Percentiles rank a stretch among this genome's conserved stretches.
These are phyloP conservation scores for Neoascia interrupta DNA, from an alignment of 2,888 invertebrate species.

Conservation along the genomic window DNA sequence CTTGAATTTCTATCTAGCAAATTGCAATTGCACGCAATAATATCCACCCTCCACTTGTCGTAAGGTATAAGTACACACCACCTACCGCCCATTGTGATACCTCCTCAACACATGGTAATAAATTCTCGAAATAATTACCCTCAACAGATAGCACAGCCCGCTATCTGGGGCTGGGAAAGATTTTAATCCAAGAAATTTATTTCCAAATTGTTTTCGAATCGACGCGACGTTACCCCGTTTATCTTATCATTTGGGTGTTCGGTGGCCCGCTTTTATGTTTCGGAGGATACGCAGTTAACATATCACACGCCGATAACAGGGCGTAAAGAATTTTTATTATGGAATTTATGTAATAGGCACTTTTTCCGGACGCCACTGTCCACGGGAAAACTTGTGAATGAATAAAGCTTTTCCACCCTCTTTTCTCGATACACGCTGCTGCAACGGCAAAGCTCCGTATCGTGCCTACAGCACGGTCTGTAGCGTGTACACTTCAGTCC, in stretches of 20 bases:
- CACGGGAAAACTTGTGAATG: constrained; percentile 50
- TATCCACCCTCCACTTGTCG: no score
- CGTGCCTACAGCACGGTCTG: constrained; percentile 34
- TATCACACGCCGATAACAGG: not conserved
- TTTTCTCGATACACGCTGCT: constrained; percentile 31
- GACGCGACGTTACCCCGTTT: constrained; percentile 3
- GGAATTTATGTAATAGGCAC: not conserved
- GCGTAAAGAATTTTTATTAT: not conserved
- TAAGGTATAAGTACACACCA: no score
- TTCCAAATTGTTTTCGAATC: constrained; percentile 12
- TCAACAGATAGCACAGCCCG: constrained; percentile 13
- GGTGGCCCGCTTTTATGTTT: constrained; percentile 17
- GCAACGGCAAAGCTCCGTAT: constrained; percentile 40
- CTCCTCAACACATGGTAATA: no score
- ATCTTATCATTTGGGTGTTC: constrained; percentile 18
- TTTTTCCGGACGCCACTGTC: constrained; percentile 47
- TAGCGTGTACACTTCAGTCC: constrained; percentile 55
- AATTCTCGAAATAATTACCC: constrained; percentile 17
- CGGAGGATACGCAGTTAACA: not conserved
- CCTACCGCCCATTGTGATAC: no score
- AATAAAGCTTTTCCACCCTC: constrained; percentile 62
- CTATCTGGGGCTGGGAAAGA: not conserved
- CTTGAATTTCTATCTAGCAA: no score
- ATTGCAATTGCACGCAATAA: no score
- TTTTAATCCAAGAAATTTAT: constrained; percentile 8